Evolutionary conservation across 2,888 invertebrate genomes (phyloP).

Genomic region (Automeris io): DNA sequence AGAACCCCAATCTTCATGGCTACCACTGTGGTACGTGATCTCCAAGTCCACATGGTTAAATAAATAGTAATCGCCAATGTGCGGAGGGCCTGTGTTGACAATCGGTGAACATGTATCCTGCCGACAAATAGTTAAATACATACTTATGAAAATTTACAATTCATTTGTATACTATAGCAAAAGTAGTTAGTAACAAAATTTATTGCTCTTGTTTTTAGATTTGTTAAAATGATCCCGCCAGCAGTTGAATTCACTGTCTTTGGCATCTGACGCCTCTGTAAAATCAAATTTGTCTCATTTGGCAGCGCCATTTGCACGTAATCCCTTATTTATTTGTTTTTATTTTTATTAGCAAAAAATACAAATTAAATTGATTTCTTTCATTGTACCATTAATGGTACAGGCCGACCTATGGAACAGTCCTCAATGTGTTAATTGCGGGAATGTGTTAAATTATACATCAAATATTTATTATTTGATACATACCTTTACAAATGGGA

Average conservation of each 20-base stretch:
- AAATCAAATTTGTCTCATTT: too few species aligned
- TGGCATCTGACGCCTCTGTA: too few species aligned
- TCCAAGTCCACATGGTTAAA: constrained; percentile 98
- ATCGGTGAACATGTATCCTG: constrained; percentile 76
- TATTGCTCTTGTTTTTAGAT: not conserved
- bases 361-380: too few species aligned
- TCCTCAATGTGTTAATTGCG: too few species aligned
- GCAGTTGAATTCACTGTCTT: too few species aligned
- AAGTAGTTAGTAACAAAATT: not conserved
- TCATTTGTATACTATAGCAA: not conserved
- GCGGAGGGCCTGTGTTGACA: constrained; percentile 75
- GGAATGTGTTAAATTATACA: not conserved
- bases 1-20: constrained; percentile 90
- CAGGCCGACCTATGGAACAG: too few species aligned
- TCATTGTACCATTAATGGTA: too few species aligned
- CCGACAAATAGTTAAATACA: not conserved
- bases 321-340: not conserved
- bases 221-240: not conserved
- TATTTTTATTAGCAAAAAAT: too few species aligned
- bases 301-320: too few species aligned
- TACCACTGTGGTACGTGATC: constrained; percentile 95
- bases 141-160: not conserved
- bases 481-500: too few species aligned
- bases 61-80: constrained; percentile 89
- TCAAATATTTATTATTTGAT: too few species aligned